Base-by-base conservation (phyloP, 2,888 invertebrate genomes). In the Diogma glabrata region DNA sequence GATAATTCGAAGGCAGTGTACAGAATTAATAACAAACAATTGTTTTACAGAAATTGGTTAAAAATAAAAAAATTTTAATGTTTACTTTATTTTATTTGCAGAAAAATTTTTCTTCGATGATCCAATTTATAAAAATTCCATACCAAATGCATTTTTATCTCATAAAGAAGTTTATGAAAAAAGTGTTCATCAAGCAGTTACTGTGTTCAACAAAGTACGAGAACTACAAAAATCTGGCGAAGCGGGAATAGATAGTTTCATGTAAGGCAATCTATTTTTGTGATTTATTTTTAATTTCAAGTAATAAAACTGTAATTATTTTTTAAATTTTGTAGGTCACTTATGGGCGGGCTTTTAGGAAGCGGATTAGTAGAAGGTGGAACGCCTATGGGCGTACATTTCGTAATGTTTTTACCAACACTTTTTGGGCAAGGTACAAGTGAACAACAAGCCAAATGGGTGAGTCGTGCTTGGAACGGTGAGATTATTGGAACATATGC, bases 401-500 rank as follows among this genome's bases (percentile, higher is more conserved):
- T 84, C 66, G 82, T 87, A 2, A 94, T 95, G 94, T 95, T 95
- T 66, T 78, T 94, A 50, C 92, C 94, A 0, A 83, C 93, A 0
- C 68, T 96, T 28, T 81, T 91, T 81, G 90, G 90, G 0, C 92
- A 93, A 67, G 92, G 82, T 4, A 87, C 87, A 0, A 74, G 84
- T 49, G 89, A 93, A 50, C 96, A 96, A 64, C 87, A 89, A 66
- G 82, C 82, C 2, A 79, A 86, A 63, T 96, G 94, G 94, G 76
- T 93, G 52, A 76, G 84, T 20, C 77, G 80, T 60, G 90, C 92
- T 0, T 86, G 90, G 78, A 79, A 78, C 55, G 82, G 85, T 56
- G 79, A 83, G 57, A 87, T 96, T 52, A 81, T 95, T 58, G 94
- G 95, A 51, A 93, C 94, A 17, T 96, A 96, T 66, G 95, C 94